Evolutionary conservation across 2,797 vertebrate species (phyloP).

Genomic region (Sebastes wilsoni): DNA sequence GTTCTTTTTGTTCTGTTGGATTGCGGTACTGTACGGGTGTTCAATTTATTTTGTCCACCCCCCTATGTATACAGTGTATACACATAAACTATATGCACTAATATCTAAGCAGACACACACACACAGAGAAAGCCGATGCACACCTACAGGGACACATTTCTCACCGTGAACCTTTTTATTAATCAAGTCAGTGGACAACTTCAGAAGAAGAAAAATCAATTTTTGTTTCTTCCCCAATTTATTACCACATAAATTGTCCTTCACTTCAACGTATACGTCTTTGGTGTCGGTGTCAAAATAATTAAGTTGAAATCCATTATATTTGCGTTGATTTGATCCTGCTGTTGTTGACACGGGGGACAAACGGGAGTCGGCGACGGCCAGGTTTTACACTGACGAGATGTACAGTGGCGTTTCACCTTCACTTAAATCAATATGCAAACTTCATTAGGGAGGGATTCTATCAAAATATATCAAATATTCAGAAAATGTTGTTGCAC

Average conservation of each 20-base stretch:
- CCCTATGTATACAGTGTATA: neutral
- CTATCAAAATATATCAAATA: constrained; percentile 13
- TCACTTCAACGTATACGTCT: constrained; percentile 56
- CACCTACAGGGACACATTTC: constrained; percentile 70
- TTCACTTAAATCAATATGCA: constrained; percentile 23
- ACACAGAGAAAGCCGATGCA: constrained; percentile 31
- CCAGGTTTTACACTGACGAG: neutral
- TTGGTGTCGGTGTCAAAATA: constrained; percentile 68
- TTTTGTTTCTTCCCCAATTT: constrained; percentile 80
- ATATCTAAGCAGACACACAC: constrained; percentile 9
- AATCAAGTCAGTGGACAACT: constrained; percentile 80
- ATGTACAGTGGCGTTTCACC: constrained; percentile 7
- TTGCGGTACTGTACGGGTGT: neutral
- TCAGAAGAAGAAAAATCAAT: constrained; percentile 79
- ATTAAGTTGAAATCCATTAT: constrained; percentile 74
- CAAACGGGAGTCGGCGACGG: constrained; percentile 26
- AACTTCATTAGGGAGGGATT: constrained; percentile 22
- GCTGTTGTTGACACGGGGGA: constrained; percentile 50
- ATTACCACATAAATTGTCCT: constrained; percentile 74
- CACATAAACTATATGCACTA: neutral
- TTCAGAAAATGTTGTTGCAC: neutral
- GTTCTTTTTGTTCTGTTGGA: neutral
- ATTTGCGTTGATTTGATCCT: constrained; percentile 60
- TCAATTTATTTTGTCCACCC: neutral
- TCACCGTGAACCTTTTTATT: constrained; percentile 80